Percentiles rank a stretch among this genome's conserved stretches.
phyloP scores from a whole-genome alignment of 1,140 invertebrate species.

The Bombus waltoni region DNA sequence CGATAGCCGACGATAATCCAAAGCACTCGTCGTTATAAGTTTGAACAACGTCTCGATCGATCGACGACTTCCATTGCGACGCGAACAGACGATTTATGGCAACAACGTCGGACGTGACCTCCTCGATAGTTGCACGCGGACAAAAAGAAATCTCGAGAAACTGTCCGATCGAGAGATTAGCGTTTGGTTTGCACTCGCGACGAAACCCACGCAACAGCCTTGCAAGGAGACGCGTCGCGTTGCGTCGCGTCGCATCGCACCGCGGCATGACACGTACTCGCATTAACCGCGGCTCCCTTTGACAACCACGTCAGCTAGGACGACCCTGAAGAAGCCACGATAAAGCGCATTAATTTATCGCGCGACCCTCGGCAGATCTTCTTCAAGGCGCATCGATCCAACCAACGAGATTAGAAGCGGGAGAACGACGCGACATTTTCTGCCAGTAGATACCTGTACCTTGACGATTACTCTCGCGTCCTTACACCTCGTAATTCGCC shows the following conservation, averaged over 20 bases:
- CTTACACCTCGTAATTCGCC: neutral
- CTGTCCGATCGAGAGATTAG: neutral
- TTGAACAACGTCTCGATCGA: neutral
- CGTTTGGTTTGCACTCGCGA: neutral
- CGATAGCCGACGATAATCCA: slow-evolving; percentile 38
- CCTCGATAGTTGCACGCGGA: neutral
- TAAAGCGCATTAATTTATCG: slow-evolving; percentile 79
- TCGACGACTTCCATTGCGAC: neutral
- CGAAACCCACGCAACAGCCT: neutral
- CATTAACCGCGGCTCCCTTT: slow-evolving; percentile 75
- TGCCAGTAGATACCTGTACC: slow-evolving; percentile 40
- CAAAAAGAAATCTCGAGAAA: neutral
- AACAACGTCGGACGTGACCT: neutral
- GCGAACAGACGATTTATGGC: neutral
- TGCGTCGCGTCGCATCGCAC: neutral
- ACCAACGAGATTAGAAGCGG: slow-evolving; percentile 70
- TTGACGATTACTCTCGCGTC: neutral
- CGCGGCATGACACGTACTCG: slow-evolving; percentile 45
- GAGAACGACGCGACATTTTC: slow-evolving; percentile 60
- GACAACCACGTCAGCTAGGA: slow-evolving; percentile 65
- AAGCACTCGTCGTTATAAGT: neutral
- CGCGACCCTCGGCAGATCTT: slow-evolving; percentile 67
- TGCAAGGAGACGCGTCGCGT: slow-evolving; percentile 31
- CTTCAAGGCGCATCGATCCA: slow-evolving; percentile 72
- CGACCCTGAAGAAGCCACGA: slow-evolving; percentile 73